Percentiles rank a stretch among this genome's conserved stretches.
Conservation (phyloP, 2,113 vertebrate species). For the Peromyscus californicus region DNA sequence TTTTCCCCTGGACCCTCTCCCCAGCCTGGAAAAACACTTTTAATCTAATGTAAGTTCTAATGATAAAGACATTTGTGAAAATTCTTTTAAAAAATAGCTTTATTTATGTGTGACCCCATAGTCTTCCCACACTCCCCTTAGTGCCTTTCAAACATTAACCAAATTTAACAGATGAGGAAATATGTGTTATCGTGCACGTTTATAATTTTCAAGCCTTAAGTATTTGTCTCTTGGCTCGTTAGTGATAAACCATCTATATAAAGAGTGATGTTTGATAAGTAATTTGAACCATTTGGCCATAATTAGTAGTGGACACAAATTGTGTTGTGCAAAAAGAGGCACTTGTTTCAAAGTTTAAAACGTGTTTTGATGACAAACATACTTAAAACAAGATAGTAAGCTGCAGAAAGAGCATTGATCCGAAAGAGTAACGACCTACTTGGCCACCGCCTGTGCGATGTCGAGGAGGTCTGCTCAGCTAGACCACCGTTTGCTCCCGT, state of each 20-base stretch:
- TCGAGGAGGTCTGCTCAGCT: neutral
- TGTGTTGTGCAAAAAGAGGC: neutral
- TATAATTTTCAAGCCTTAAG: neutral
- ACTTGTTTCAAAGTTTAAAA: slow-evolving; percentile 39
- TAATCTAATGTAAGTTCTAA: neutral
- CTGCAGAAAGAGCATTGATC: neutral
- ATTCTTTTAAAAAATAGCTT: neutral
- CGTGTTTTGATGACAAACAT: neutral
- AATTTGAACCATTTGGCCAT: slow-evolving; percentile 43
- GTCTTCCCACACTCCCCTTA: neutral
- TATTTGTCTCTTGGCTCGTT: slow-evolving; percentile 35
- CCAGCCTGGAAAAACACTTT: neutral
- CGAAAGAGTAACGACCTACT: neutral
- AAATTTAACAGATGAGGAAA: slow-evolving; percentile 17
- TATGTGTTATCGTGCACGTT: neutral
- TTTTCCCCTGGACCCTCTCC: neutral
- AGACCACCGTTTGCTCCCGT: neutral
- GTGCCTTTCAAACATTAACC: slow-evolving; percentile 39
- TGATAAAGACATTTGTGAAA: neutral
- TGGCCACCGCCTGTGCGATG: neutral
- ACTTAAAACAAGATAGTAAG: neutral
- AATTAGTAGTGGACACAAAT: slow-evolving; percentile 24
- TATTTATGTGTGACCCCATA: neutral
- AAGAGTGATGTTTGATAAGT: neutral
- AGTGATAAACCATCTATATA: neutral